Conservation (phyloP, 2,797 vertebrate species). For the Chromis chromis region DNA sequence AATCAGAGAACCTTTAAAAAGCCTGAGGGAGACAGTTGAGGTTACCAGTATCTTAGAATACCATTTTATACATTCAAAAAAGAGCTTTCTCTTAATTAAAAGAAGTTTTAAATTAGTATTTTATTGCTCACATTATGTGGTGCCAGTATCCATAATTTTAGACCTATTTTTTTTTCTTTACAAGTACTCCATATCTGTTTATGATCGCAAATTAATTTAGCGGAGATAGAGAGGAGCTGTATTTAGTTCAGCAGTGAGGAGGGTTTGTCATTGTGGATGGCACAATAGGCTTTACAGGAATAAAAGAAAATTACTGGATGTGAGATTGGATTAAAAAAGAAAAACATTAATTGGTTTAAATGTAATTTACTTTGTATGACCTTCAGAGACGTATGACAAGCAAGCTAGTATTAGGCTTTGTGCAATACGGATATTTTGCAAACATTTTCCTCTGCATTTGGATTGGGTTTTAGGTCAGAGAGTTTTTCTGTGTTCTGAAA, state of each 20-base stretch:
- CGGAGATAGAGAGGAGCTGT: background rate
- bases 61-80: background rate
- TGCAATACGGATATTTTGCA: too few species aligned
- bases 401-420: background rate
- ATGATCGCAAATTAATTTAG: background rate
- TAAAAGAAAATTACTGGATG: too few species aligned
- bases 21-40: too few species aligned
- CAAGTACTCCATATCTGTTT: background rate
- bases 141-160: background rate
- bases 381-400: background rate
- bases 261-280: background rate
- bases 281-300: background rate
- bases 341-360: background rate
- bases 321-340: background rate
- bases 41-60: background rate
- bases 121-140: too few species aligned
- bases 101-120: too few species aligned
- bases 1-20: background rate
- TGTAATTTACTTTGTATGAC: background rate
- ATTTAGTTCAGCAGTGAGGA: conserved; percentile 4
- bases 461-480: too few species aligned
- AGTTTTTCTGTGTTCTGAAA: too few species aligned
- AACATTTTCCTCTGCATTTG: too few species aligned
- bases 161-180: background rate
- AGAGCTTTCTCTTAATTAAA: too few species aligned